A percentile compares a stretch with the other conserved stretches of the same genome.
These are phyloP conservation scores for Myodes glareolus DNA, from an alignment of 2,113 vertebrate genomes.

Conservation along the genomic window DNA sequence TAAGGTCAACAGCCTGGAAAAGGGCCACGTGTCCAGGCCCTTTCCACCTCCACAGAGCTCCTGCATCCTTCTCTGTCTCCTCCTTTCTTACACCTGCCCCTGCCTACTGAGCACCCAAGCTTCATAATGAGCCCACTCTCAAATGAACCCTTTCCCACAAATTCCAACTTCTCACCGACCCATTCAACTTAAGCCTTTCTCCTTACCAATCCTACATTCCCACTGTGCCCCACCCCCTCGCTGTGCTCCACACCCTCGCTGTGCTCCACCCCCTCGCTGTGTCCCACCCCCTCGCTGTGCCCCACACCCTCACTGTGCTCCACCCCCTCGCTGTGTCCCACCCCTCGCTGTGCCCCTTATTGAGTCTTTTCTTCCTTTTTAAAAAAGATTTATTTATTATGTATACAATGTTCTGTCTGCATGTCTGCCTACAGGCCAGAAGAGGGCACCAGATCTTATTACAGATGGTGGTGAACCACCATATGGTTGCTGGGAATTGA, in stretches of 20 bases:
- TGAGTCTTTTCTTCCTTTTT: too few relatives aligned
- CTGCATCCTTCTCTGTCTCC: neutral
- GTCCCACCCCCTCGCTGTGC: too few relatives aligned
- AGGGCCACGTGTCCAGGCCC: neutral
- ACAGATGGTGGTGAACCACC: too few relatives aligned
- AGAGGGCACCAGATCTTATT: too few relatives aligned
- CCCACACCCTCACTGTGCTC: too few relatives aligned
- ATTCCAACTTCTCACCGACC: neutral
- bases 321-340: neutral
- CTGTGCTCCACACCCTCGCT: accelerated
- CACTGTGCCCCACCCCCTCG: too few relatives aligned
- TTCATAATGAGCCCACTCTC: neutral
- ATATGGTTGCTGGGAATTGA: too few relatives aligned
- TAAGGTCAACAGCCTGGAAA: slow-evolving; percentile 33
- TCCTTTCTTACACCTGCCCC: neutral
- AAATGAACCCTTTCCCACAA: neutral
- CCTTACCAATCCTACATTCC: neutral
- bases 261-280: too few relatives aligned
- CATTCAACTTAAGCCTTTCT: neutral
- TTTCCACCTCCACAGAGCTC: neutral
- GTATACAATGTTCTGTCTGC: too few relatives aligned
- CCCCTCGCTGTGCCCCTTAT: too few relatives aligned
- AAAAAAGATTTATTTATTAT: too few relatives aligned
- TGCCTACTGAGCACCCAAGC: neutral
- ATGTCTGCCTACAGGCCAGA: too few relatives aligned